Evolutionary conservation across 2,113 vertebrate species (phyloP).

Genomic region (Trachemys scripta): DNA sequence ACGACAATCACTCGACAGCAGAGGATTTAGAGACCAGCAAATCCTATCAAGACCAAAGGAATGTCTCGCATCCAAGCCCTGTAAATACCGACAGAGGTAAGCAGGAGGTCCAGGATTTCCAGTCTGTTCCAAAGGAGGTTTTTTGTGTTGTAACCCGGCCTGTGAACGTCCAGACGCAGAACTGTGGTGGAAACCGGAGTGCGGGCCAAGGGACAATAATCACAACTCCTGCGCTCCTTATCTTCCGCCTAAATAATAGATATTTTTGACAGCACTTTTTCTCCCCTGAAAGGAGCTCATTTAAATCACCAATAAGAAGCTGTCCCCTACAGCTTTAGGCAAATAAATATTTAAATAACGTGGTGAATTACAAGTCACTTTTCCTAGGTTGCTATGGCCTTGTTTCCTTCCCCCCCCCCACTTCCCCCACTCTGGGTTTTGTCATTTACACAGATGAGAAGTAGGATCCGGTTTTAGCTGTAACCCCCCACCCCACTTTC

Average conservation of each 20-base stretch:
- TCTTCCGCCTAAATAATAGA: slow-evolving; percentile 21
- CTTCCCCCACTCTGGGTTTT: neutral
- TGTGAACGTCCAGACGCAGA: no score
- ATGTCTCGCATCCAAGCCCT: slow-evolving; percentile 84
- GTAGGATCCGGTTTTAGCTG: neutral
- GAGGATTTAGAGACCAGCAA: slow-evolving; percentile 92
- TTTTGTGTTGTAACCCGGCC: no score
- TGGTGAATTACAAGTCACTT: neutral
- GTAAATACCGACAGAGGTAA: slow-evolving; percentile 88
- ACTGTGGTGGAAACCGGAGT: no score
- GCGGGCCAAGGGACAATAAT: neutral
- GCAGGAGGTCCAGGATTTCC: neutral
- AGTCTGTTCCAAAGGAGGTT: neutral
- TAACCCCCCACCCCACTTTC: neutral
- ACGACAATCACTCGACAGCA: slow-evolving; percentile 85
- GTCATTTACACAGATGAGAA: neutral
- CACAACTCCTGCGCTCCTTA: neutral
- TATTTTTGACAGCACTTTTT: neutral
- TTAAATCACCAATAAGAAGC: neutral
- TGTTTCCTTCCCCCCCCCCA: neutral
- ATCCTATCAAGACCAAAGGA: slow-evolving; percentile 88
- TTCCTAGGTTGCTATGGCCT: neutral
- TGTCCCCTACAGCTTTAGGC: neutral
- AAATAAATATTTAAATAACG: slow-evolving; percentile 26
- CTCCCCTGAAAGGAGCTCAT: neutral